Evolutionary conservation across 2,888 invertebrate species (phyloP).

Genomic region (Leucophora obtusa): DNA sequence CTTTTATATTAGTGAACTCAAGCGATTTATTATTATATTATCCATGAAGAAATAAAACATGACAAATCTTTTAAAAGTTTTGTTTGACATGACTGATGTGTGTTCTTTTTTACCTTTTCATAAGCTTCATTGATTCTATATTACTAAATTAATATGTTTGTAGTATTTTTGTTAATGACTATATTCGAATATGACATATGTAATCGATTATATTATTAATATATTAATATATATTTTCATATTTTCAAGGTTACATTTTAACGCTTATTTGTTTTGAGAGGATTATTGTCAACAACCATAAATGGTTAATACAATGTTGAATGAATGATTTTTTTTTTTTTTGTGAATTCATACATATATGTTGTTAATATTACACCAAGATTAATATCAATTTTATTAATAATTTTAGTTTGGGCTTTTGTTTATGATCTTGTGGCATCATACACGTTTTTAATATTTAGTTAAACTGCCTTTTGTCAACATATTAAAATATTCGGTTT

Average conservation of each 20-base stretch:
- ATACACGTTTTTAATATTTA: slow-evolving; percentile 1
- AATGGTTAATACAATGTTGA: not conserved
- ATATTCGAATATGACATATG: slow-evolving; percentile 20
- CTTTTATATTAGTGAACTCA: slow-evolving; percentile 10
- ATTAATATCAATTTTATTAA: slow-evolving; percentile 1
- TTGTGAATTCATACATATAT: no score
- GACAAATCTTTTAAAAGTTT: slow-evolving; percentile 41
- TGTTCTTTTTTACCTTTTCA: not conserved
- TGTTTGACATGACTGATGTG: slow-evolving; percentile 47
- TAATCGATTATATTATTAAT: slow-evolving; percentile 16
- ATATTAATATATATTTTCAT: not conserved
- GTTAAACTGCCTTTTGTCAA: slow-evolving; percentile 37
- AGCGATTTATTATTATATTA: slow-evolving; percentile 26
- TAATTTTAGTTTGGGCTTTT: not conserved
- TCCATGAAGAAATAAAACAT: slow-evolving; percentile 23
- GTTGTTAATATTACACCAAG: not conserved
- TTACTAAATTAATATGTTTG: slow-evolving; percentile 8
- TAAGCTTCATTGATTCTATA: slow-evolving; percentile 7
- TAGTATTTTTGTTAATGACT: not conserved
- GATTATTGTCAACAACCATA: slow-evolving; percentile 3
- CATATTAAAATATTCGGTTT: slow-evolving; percentile 42
- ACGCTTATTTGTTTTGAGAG: not conserved
- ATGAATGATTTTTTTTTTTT: not conserved
- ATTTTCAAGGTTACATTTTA: not conserved
- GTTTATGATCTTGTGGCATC: not conserved